Evolutionary conservation across 2,113 vertebrate species (phyloP), one percentile per base, ranked within the genome.

Genomic region (Saimiri boliviensis): DNA sequence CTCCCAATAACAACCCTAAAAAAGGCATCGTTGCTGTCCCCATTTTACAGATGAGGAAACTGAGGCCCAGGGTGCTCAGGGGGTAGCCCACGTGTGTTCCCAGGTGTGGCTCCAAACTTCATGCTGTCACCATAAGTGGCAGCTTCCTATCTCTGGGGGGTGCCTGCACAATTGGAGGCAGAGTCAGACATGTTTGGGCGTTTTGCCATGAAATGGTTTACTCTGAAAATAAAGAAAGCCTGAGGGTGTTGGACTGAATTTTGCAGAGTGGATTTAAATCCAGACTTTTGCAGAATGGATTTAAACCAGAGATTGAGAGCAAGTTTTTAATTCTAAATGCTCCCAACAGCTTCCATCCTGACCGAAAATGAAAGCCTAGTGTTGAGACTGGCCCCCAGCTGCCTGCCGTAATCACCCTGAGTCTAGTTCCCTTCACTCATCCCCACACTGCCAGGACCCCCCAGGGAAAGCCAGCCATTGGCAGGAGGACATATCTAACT

Each of bases 351-450:
- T 40, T 60, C 56, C 4, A 17, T 16, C 21, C 35, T 80, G 52
- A 45, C 21, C n/a, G 4, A 23, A 60, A 74, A n/a, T 6, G 5
- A 19, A 37, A 45, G 9, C 47, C 21, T 27, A 25, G 47, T 17
- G 17, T 40, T 8, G 2, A 12, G 12, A 52, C 40, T 0, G 2
- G 10, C 42, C 23, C n/a, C 60, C 6, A 6, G 0, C 40, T 42
- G 37, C n/a, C 3, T 40, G 8, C 21, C 4, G 2, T 47, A 42
- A 13, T 30, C 17, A 20, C 23, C 54, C 49, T 3, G 71, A 14
- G 4, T 47, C 14, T 35, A 19, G 30, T 27, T 52, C 20, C 13
- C 6, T 37, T 60, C 58, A 16, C 7, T 30, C n/a, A 25, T 11
- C 70, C 66, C 25, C 35, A 2, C 56, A 37, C 68, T 3, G 27